phyloP scores from a whole-genome alignment of 2,888 invertebrate species.

The Heliconius ismenius region DNA sequence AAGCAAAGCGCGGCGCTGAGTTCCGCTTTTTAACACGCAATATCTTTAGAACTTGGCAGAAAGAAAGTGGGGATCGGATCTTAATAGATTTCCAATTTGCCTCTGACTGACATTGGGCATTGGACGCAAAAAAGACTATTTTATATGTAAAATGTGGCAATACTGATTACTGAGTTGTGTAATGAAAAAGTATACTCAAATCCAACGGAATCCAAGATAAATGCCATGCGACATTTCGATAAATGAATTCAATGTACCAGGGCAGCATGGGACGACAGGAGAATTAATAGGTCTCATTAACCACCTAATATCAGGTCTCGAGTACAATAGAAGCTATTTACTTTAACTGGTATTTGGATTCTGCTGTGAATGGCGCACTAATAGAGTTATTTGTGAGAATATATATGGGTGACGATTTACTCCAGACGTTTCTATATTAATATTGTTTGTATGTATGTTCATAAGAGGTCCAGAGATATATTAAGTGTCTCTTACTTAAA shows the following conservation, averaged over 20 bases:
- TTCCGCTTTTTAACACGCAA: no score
- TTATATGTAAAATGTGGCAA: no score
- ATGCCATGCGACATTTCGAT: slow-evolving; percentile 7
- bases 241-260: slow-evolving; percentile 54
- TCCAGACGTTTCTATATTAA: slow-evolving; percentile 29
- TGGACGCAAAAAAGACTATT: no score
- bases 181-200: not conserved
- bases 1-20: no score
- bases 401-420: slow-evolving; percentile 40
- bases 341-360: slow-evolving; percentile 45
- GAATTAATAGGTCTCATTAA: slow-evolving; percentile 56
- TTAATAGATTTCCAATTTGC: no score
- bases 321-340: slow-evolving; percentile 48
- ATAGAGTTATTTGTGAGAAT: slow-evolving; percentile 40
- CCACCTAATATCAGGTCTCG: slow-evolving; percentile 44
- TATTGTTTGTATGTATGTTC: slow-evolving; percentile 2
- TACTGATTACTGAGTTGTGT: no score
- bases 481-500: no score
- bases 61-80: no score
- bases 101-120: no score
- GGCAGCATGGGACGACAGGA: slow-evolving; percentile 48
- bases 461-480: not conserved
- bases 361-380: slow-evolving; percentile 39
- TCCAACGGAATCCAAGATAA: not conserved
- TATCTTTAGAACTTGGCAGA: no score